These are phyloP conservation scores for Pelecanus crispus DNA, from an alignment of 2,113 vertebrate species.

Conservation along the genomic window DNA sequence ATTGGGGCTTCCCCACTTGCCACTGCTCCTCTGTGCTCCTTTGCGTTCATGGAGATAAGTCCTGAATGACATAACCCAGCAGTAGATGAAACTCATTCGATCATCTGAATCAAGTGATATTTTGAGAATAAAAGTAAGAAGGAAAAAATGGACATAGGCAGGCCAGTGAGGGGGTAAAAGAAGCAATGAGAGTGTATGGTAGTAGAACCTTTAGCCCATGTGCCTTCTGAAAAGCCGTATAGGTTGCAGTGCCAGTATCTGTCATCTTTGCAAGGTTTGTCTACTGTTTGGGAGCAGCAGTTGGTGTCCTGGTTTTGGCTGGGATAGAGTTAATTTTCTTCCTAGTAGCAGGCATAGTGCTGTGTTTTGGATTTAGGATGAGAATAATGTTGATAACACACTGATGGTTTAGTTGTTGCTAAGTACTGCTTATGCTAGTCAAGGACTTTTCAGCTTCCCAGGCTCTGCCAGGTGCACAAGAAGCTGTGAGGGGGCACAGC, in stretches of 20 bases:
- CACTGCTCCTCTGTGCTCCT: neutral
- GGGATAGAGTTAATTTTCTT: too few species aligned
- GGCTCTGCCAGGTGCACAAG: too few species aligned
- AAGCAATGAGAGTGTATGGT: neutral
- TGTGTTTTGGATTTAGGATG: too few species aligned
- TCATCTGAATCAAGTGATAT: neutral
- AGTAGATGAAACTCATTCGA: neutral
- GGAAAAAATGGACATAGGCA: neutral
- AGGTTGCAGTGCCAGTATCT: neutral
- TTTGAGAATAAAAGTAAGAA: neutral
- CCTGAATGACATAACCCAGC: neutral
- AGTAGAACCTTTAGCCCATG: fast-evolving
- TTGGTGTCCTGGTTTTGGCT: too few species aligned
- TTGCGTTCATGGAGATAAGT: neutral
- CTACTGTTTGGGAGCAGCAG: neutral
- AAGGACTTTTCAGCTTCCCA: too few species aligned
- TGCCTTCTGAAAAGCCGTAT: neutral
- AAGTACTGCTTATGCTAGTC: too few species aligned
- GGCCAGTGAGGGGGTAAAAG: neutral
- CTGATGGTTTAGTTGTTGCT: too few species aligned
- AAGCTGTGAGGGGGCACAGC: too few species aligned
- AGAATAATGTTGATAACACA: too few species aligned
- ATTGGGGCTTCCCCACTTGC: neutral
- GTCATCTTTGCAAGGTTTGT: neutral
- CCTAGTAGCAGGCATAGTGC: too few species aligned